These are phyloP conservation scores for Molossus alvarezi DNA, from an alignment of 2,797 vertebrate species.

Conservation along the genomic window DNA sequence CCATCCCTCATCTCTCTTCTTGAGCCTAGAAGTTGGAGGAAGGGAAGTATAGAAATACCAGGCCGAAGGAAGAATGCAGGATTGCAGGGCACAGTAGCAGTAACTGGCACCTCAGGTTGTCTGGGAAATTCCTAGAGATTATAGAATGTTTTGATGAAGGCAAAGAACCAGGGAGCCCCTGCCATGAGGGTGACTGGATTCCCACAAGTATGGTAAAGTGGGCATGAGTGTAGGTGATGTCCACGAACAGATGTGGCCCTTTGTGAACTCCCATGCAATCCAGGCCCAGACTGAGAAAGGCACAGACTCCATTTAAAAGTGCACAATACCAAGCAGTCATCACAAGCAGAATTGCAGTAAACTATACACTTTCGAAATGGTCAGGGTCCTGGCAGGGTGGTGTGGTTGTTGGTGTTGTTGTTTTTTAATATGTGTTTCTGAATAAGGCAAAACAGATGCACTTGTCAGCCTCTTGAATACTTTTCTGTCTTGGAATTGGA, in stretches of 20 bases:
- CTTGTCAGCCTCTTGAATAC: conserved; percentile 69
- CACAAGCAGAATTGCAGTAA: not conserved
- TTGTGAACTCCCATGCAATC: not conserved
- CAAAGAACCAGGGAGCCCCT: not conserved
- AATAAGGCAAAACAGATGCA: conserved; percentile 72
- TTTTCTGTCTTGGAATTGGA: conserved; percentile 67
- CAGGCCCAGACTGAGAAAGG: not conserved
- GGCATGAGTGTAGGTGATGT: too few relatives aligned
- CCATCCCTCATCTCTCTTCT: not conserved
- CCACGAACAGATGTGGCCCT: not conserved
- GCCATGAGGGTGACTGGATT: not conserved
- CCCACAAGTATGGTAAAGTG: not conserved
- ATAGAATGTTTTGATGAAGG: not conserved
- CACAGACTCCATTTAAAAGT: not conserved
- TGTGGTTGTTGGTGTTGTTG: not conserved
- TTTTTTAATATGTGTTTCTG: not conserved
- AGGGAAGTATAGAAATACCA: not conserved
- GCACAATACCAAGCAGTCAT: not conserved
- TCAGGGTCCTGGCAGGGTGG: not conserved
- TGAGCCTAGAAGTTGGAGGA: not conserved
- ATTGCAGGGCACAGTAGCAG: too few relatives aligned
- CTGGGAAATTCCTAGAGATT: not conserved
- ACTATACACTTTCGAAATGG: conserved; percentile 24
- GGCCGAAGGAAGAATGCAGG: not conserved
- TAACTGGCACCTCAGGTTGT: too few relatives aligned